phyloP scores from a whole-genome alignment of 37 sponge, comb jelly and placozoan genomes.

The Cladorhizidae sp. region DNA sequence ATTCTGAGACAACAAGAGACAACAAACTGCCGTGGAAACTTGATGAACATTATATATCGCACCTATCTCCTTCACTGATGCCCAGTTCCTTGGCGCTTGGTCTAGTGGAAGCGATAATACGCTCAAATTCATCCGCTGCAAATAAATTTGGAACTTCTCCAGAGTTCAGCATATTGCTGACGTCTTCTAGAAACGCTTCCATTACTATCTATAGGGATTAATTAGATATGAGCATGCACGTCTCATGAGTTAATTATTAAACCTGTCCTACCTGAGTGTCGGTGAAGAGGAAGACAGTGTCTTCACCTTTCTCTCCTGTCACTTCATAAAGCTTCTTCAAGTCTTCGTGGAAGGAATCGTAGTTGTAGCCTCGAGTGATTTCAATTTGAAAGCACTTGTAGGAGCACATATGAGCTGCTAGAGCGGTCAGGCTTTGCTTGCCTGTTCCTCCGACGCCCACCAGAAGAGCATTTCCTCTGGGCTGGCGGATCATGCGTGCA shows the following conservation, averaged over 20 bases:
- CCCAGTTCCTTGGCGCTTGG: constrained; percentile 91
- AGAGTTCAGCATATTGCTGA: constrained; percentile 98
- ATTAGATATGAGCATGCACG: not conserved
- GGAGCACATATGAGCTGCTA: constrained; percentile 95
- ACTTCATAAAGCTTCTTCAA: constrained; percentile 84
- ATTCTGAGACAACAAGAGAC: too few species aligned
- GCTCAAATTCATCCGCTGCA: constrained; percentile 93
- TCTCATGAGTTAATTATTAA: not conserved
- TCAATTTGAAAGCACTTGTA: constrained; percentile 99
- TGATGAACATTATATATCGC: not conserved
- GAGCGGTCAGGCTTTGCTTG: constrained; percentile 95
- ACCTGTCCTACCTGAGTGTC: constrained; percentile 84
- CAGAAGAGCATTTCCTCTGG: constrained; percentile 96
- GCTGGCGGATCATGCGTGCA: constrained; percentile 97
- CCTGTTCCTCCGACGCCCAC: constrained; percentile 99
- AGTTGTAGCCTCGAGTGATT: constrained; percentile 91
- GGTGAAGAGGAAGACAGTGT: constrained; percentile 98
- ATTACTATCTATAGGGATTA: constrained; percentile 76
- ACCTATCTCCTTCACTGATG: constrained; percentile 83
- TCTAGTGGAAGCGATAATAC: constrained; percentile 77
- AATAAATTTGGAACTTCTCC: constrained; percentile 98
- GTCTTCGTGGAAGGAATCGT: constrained; percentile 96
- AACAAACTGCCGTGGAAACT: too few species aligned
- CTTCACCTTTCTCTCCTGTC: constrained; percentile 85
- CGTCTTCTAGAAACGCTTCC: constrained; percentile 98